Evolutionary conservation across 2,113 vertebrate genomes (phyloP).

Genomic region (Neofelis nebulosa): DNA sequence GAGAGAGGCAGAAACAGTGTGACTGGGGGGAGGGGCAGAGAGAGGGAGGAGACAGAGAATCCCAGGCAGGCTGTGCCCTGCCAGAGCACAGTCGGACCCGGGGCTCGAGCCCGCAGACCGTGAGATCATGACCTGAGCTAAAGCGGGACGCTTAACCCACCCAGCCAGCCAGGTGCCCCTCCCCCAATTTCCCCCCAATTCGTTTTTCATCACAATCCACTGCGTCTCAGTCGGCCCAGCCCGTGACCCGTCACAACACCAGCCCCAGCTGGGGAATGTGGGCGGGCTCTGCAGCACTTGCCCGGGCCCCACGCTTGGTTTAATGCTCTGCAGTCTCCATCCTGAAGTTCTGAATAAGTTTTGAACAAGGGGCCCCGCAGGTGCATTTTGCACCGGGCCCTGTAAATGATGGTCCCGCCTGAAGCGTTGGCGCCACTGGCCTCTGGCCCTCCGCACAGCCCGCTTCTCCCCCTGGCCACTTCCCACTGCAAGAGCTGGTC

Average conservation of each 20-base stretch:
- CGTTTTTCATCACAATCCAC: neutral
- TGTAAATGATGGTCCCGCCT: neutral
- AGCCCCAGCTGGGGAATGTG: neutral
- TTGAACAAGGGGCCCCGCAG: neutral
- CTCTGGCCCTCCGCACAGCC: neutral
- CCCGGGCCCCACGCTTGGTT: neutral
- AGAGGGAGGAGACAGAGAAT: too few relatives aligned
- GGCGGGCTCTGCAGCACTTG: rapidly evolving
- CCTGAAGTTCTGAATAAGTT: neutral
- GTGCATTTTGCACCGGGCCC: neutral
- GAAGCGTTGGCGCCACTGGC: rapidly evolving
- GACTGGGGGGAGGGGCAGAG: too few relatives aligned
- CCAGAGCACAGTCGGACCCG: too few relatives aligned
- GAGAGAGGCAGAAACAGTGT: too few relatives aligned
- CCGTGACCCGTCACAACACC: neutral
- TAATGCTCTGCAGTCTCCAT: neutral
- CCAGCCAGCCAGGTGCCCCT: too few relatives aligned
- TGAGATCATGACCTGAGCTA: too few relatives aligned
- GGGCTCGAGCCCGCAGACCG: too few relatives aligned
- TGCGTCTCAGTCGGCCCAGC: neutral
- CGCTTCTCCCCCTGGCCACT: neutral
- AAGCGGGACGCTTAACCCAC: too few relatives aligned
- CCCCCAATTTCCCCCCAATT: neutral
- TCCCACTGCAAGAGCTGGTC: rapidly evolving
- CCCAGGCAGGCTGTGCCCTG: too few relatives aligned